Percentiles rank a stretch among this genome's conserved stretches.
Conservation (phyloP, 2,888 invertebrate species). For the Tinea trinotella region DNA sequence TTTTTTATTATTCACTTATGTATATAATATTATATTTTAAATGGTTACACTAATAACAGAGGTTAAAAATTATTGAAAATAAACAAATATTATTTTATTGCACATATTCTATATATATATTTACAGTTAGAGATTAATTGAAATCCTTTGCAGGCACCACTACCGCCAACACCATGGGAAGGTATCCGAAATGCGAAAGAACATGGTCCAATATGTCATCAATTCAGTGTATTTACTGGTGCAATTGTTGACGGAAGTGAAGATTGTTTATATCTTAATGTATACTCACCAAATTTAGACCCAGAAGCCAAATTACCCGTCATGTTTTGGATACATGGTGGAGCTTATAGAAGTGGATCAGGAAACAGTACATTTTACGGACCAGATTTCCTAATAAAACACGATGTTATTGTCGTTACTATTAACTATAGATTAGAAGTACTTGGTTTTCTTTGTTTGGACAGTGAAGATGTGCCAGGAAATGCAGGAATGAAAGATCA, state of each 20-base stretch:
- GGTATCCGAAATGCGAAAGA: slow-evolving; percentile 44
- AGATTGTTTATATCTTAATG: slow-evolving; percentile 55
- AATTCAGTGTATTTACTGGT: slow-evolving; percentile 29
- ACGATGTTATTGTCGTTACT: slow-evolving; percentile 48
- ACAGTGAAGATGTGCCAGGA: slow-evolving; percentile 58
- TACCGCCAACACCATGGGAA: slow-evolving; percentile 40
- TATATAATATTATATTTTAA: no score
- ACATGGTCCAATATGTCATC: slow-evolving; percentile 40
- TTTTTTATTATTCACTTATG: background rate
- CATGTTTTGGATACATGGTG: slow-evolving; percentile 55
- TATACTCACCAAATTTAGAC: slow-evolving; percentile 43
- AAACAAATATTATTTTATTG: no score
- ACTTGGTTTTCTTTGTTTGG: slow-evolving; percentile 46
- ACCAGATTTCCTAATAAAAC: slow-evolving; percentile 42
- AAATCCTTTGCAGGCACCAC: slow-evolving; percentile 41
- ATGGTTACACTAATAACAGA: no score
- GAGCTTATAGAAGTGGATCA: slow-evolving; percentile 49
- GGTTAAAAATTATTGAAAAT: no score
- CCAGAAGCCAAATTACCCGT: slow-evolving; percentile 36
- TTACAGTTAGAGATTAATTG: no score
- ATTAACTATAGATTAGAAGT: slow-evolving; percentile 54
- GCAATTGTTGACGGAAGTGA: slow-evolving; percentile 37
- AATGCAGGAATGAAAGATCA: slow-evolving; percentile 73
- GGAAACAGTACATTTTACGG: slow-evolving; percentile 39
- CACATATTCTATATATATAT: no score